Base-by-base conservation (phyloP, 2,797 vertebrate genomes). In the Pipistrellus nathusii region DNA sequence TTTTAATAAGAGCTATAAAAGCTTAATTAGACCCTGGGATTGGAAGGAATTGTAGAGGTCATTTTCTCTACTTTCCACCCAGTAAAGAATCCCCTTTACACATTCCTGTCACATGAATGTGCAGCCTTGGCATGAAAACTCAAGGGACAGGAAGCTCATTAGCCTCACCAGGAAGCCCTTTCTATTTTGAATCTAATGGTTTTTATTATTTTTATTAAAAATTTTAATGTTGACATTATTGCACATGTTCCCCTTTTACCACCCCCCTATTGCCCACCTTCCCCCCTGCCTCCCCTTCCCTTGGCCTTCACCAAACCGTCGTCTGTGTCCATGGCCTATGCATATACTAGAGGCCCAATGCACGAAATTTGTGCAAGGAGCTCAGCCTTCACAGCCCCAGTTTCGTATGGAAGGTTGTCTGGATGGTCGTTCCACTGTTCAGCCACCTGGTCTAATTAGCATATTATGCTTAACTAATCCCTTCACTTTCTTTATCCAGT, bases 21-120 rank as follows among this genome's bases (percentile, higher is more conserved):
- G 78, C 92, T 94, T 85, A 90, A 93, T 92, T 92, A 90, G 83
- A 85, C 91, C 41, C n/a, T 73, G 62, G 96, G 77, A 93, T 95
- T 73, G 62, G 92, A 92, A 92, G 57, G 38, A 89, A 77, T 32
- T 0, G 0, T 55, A 53, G 90, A 92, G 71, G 85, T 95, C 95
- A 71, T 77, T 77, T 94, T 90, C 80, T 75, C 44, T 69, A 10
- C 71, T 71, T 88, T 46, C 80, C n/a, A 51, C 85, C 55, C 82
- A 44, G 7, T 75, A 46, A 68, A 92, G 92, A 95, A 57, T 14
- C 88, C 77, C 59, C 75, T 92, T 83, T 62, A 21, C 44, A 59
- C 11, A 68, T 88, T 17, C 85, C 85, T 35, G 55, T 64, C 82
- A 85, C 68, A 73, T 55, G 92, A 86, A 38, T 78, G 0, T 12